Evolutionary conservation across 2,888 invertebrate genomes (phyloP).

Genomic region (Sycophila texana): DNA sequence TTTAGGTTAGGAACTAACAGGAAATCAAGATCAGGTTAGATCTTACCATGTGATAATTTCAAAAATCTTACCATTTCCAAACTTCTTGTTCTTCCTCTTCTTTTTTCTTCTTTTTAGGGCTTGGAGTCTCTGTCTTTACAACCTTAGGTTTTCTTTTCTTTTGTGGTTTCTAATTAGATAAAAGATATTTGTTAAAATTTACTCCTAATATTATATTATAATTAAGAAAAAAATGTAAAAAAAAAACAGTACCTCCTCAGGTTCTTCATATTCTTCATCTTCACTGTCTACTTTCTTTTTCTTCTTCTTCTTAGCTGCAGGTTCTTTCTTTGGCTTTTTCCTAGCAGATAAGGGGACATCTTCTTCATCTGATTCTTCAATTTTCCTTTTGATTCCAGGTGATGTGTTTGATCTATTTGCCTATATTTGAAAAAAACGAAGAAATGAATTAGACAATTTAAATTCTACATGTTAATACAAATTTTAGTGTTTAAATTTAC

Average conservation of each 20-base stretch:
- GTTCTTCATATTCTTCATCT: slow-evolving; percentile 67
- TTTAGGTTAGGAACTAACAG: slow-evolving; percentile 27
- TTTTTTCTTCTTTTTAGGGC: slow-evolving; percentile 85
- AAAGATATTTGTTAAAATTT: slow-evolving; percentile 23
- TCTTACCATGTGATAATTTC: slow-evolving; percentile 24
- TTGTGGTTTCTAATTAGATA: slow-evolving; percentile 57
- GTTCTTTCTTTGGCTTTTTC: slow-evolving; percentile 82
- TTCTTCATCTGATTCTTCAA: slow-evolving; percentile 78
- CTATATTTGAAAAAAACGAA: slow-evolving; percentile 57
- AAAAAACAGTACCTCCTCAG: slow-evolving; percentile 65
- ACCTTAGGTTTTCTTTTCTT: slow-evolving; percentile 67
- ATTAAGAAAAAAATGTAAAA: slow-evolving; percentile 6
- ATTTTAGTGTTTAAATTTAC: slow-evolving; percentile 74
- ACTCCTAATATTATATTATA: neutral
- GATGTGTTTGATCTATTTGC: slow-evolving; percentile 63
- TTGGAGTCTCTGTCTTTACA: slow-evolving; percentile 71
- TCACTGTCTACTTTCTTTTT: slow-evolving; percentile 72
- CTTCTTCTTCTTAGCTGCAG: slow-evolving; percentile 78
- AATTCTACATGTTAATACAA: neutral
- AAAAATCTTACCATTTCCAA: slow-evolving; percentile 87
- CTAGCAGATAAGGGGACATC: slow-evolving; percentile 82
- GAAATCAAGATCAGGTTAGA: slow-evolving; percentile 19
- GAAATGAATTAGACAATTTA: neutral
- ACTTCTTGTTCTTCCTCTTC: slow-evolving; percentile 89
- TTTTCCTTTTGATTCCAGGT: slow-evolving; percentile 75